Base-by-base conservation (phyloP, 2,113 vertebrate genomes). In the Shinisaurus crocodilurus region DNA sequence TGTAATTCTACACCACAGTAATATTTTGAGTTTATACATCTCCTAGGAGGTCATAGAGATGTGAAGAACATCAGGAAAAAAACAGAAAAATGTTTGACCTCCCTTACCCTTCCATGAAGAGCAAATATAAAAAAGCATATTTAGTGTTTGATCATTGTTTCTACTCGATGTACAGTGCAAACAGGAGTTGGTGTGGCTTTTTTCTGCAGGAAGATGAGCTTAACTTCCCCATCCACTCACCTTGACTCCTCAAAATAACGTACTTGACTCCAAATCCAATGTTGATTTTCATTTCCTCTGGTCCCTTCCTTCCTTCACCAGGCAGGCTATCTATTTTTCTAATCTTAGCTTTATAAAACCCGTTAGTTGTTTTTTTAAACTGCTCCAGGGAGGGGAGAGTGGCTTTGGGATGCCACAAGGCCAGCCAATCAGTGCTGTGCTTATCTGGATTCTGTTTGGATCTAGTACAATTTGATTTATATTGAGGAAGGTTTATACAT, bases 11-110 rank as follows among this genome's bases (percentile, higher is more conserved):
- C 65, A 34, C 10, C 4, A 43, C 89, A 75, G 40, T 3, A 0
- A 0, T 90, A 40, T 91, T 86, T 93, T 94, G 92, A 92, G 82
- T 79, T 29, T 89, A 27, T 92, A 32, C 85, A 72, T 32, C 20
- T 95, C 12, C 86, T 91, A 0, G 1, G 93, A 94, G 69, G 15
- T n/a, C n/a, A 86, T 82, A 10, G 2, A 94, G 79, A 74, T 86
- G 7, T 1, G 29, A 54, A 91, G 75, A 93, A 15, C 3, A 27
- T 87, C 74, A 77, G 86, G 25, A 90, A 63, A 96, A 50, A 34
- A 94, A 75, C 89, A 13, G 76, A 50, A 92, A 90, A 93, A 96
- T 43, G 79, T 79, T 1, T 80, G 67, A 91, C 75, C 80, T 70
- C 1, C 92, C 92, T 75, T 82, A 15, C 15, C 50, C 32, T 34